These are phyloP conservation scores for Cyrtonyx montezumae DNA, from an alignment of 2,113 vertebrate genomes.

Conservation along the genomic window DNA sequence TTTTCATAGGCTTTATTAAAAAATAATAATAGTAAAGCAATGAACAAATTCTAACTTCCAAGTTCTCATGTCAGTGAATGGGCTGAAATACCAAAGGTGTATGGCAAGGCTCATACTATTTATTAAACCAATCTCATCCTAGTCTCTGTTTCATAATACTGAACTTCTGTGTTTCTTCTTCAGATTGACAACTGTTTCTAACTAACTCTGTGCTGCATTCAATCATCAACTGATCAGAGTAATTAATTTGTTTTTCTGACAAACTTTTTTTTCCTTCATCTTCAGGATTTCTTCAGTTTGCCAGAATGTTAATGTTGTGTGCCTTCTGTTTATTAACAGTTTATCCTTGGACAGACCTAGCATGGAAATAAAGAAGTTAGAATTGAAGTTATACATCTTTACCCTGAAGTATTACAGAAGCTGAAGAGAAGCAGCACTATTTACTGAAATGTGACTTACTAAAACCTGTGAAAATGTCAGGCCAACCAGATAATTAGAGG, in stretches of 20 bases:
- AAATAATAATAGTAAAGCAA: background rate
- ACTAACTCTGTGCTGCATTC: background rate
- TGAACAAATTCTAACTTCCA: background rate
- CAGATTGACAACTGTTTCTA: background rate
- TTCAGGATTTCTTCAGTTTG: background rate
- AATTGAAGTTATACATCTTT: background rate
- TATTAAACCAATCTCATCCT: background rate
- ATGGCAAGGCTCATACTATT: background rate
- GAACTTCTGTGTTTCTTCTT: background rate
- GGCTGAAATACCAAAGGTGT: background rate
- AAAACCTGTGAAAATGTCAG: background rate
- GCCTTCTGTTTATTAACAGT: background rate
- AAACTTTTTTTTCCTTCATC: background rate
- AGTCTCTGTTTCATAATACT: background rate
- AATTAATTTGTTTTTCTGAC: background rate
- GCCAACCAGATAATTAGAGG: fast-evolving
- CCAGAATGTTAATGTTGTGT: background rate
- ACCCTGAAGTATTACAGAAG: background rate
- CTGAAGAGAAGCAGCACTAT: background rate
- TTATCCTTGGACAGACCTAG: background rate
- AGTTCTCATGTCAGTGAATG: background rate
- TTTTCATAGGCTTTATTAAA: background rate
- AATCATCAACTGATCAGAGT: background rate
- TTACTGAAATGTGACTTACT: background rate
- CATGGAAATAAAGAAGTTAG: background rate